Conservation (phyloP, 2,888 invertebrate species). For the Hirtodrosophila trivittata region DNA sequence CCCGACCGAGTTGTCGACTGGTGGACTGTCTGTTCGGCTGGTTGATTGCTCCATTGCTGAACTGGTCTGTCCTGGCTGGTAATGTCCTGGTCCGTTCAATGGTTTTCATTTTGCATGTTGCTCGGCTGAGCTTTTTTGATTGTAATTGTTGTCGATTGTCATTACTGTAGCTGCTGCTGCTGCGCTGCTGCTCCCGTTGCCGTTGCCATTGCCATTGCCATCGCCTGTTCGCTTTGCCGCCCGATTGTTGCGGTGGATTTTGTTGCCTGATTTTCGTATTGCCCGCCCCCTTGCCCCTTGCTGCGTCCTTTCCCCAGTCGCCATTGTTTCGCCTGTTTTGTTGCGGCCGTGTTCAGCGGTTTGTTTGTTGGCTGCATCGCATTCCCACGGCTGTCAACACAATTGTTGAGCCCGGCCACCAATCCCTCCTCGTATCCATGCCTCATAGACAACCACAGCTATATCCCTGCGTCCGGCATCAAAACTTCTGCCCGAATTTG, state of each 20-base stretch:
- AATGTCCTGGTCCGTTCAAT: slow-evolving; percentile 23
- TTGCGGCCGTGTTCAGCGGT: slow-evolving; percentile 76
- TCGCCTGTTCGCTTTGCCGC: slow-evolving; percentile 22
- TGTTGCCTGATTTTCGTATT: slow-evolving; percentile 62
- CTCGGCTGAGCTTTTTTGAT: slow-evolving; percentile 67
- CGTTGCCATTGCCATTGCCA: not conserved
- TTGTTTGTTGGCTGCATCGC: slow-evolving; percentile 75
- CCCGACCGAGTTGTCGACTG: slow-evolving; percentile 31
- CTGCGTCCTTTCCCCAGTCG: not conserved
- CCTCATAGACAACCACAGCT: slow-evolving; percentile 11
- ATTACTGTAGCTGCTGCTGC: slow-evolving; percentile 65
- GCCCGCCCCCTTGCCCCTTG: not conserved
- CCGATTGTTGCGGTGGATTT: slow-evolving; percentile 62
- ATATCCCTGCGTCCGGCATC: slow-evolving; percentile 38
- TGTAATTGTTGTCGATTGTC: slow-evolving; percentile 79
- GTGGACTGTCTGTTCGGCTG: slow-evolving; percentile 29
- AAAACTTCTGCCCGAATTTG: slow-evolving; percentile 54
- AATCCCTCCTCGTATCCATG: not conserved
- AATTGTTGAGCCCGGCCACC: slow-evolving; percentile 50
- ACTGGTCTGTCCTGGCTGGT: not conserved
- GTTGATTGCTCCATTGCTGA: slow-evolving; percentile 37
- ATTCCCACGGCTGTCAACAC: slow-evolving; percentile 75
- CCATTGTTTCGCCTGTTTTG: slow-evolving; percentile 73
- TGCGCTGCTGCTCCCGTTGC: slow-evolving; percentile 1
- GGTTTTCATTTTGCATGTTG: slow-evolving; percentile 61